A percentile compares a stretch with the other conserved stretches of the same genome.
Evolutionary conservation across 2,113 vertebrate species (phyloP).

Genomic region (Sciurus niger): DNA sequence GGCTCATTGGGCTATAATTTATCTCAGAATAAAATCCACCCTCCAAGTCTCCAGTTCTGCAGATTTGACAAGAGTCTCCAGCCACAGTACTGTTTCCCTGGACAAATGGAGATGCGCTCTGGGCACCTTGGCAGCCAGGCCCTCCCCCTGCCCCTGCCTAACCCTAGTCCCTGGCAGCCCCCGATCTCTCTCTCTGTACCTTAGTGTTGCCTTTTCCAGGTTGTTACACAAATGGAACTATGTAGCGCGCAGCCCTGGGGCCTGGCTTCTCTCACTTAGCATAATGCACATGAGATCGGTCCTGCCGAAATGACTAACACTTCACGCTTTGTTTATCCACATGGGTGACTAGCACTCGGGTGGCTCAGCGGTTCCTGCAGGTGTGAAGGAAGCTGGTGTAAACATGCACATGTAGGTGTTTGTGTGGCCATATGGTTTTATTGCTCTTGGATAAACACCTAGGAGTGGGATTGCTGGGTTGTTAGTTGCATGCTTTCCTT

Average conservation of each 20-base stretch:
- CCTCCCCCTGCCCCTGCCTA: too few relatives aligned
- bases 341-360: not conserved
- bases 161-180: rapidly evolving
- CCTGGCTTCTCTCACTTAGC: not conserved
- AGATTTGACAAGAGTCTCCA: not conserved
- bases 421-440: not conserved
- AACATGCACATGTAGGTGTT: not conserved
- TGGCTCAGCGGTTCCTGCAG: not conserved
- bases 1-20: not conserved
- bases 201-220: too few relatives aligned
- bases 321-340: not conserved
- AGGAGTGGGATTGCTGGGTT: not conserved
- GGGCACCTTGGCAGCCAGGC: rapidly evolving
- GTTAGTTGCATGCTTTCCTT: not conserved
- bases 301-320: not conserved
- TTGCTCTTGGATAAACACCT: not conserved
- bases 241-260: rapidly evolving
- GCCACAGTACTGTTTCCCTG: not conserved
- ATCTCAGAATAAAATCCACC: not conserved
- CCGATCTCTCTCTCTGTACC: rapidly evolving
- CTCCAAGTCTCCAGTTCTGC: not conserved
- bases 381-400: not conserved
- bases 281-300: rapidly evolving
- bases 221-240: rapidly evolving
- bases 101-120: rapidly evolving